Evolutionary conservation across 1,140 invertebrate genomes (phyloP), one percentile per base, ranked within the genome.

Genomic region (Drosophila grimshawi): DNA sequence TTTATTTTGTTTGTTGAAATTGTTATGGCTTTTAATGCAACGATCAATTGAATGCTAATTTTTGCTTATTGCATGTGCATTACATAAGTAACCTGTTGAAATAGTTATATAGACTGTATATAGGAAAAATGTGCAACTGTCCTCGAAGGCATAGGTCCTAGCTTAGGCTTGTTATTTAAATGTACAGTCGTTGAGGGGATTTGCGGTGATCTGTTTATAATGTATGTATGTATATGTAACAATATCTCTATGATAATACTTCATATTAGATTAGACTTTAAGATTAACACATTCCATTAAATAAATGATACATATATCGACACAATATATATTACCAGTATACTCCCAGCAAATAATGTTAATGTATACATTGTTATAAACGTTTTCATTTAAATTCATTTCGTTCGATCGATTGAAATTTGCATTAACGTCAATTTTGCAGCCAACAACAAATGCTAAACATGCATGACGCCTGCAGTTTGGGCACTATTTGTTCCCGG

Each of bases 21-120:
- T 78, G 69, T 77, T 77, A 77, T 73, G 43, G 62, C 63, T 55
- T 69, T 78, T 62, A 70, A 76, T 65, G 72, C 76, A 69, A 56
- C 64, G 60, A 79, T 79, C 72, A 72, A 73, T 53, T n/a, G 41
- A 61, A 65, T 61, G 59, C 41, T 75, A 63, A 57, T 69, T 69
- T 49, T 48, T 64, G 62, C 35, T 61, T 11, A 32, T 49, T 62
- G 56, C 27, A 46, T 52, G 32, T 55, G 49, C 39, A 45, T 19
- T 30, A 53, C 11, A 8, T 8, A 45, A 6, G 39, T 8, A n/a
- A 49, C 35, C 41, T 48, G 11, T 39, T 32, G 11, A 7, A 56
- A 55, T 73, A 61, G 51, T 39, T 66, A 48, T 55, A 45, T 64
- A 49, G 53, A 57, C 52, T 76, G 55, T 76, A 76, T 70, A 70